Evolutionary conservation across 1,140 invertebrate species (phyloP), one percentile per base, ranked within the genome.

Genomic region (Atta colombica): DNA sequence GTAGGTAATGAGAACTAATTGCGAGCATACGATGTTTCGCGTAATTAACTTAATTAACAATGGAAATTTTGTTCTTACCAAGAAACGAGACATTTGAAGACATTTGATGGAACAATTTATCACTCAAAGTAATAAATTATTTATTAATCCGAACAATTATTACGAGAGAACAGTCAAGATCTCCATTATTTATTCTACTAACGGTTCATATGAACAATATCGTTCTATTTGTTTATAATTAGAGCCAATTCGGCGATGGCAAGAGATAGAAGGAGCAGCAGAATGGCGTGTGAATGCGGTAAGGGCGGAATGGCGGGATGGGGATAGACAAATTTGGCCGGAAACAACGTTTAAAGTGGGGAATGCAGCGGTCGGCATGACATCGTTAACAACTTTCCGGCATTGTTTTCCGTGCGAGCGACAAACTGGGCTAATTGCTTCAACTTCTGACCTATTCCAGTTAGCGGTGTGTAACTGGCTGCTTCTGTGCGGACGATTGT

Each of bases 371-470:
- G 82, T 86, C 87, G 86, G 85, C 71, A 87, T 89, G 89, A 91
- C 89, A 85, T 93, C 91, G 91, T 93, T 93, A 92, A 92, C 92
- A 93, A 92, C 91, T 92, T 92, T 93, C 89, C 86, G 91, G 89
- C 91, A 93, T 93, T 93, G 92, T 93, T 93, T 93, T 92, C 92
- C 84, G 87, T 75, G 87, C 71, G 66, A 86, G 87, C 90, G 91
- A 93, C 91, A 93, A 93, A 93, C 92, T 93, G 87, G 92, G 92
- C 88, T 93, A 93, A 93, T 93, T 93, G 91, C 92, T 90, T 92
- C 88, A 93, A 93, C 92, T 93, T 93, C 89, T 92, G 91, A 93
- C 91, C 91, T 89, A 91, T 91, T 91, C 85, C 84, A 74, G 74
- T 85, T 77, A 87, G 80, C 45, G 82, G 71, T 66, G 72, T 89